phyloP scores from a whole-genome alignment of 1,140 invertebrate genomes.

The Chironomus tepperi region DNA sequence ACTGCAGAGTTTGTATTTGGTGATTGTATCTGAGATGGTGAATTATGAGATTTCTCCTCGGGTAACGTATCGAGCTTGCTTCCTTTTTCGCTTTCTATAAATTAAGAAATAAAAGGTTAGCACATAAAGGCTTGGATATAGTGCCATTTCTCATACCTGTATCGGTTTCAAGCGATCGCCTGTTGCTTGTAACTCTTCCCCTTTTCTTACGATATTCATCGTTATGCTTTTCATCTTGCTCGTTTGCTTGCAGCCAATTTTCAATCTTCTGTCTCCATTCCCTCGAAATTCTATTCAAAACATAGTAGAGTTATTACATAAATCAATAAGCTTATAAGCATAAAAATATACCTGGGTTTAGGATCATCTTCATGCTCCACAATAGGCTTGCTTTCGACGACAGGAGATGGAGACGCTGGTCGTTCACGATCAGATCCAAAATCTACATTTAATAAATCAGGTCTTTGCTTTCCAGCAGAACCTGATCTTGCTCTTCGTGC shows the following conservation, averaged over 20 bases:
- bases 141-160: slow-evolving; percentile 47
- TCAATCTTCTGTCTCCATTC: slow-evolving; percentile 84
- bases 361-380: slow-evolving; percentile 34
- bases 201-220: slow-evolving; percentile 54
- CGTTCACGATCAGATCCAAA: slow-evolving; percentile 60
- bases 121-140: too few species aligned
- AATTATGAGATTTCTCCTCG: slow-evolving; percentile 46
- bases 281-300: slow-evolving; percentile 42
- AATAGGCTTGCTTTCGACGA: slow-evolving; percentile 45
- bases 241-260: slow-evolving; percentile 80
- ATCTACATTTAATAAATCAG: slow-evolving; percentile 60
- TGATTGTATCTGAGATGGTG: slow-evolving; percentile 27
- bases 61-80: slow-evolving; percentile 57
- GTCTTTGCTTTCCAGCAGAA: slow-evolving; percentile 54
- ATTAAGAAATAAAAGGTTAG: background rate
- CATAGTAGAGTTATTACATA: background rate
- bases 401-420: slow-evolving; percentile 59
- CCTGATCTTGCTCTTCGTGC: slow-evolving; percentile 62
- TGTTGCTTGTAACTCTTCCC: slow-evolving; percentile 53
- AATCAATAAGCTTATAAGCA: too few species aligned
- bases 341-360: slow-evolving; percentile 39
- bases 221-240: slow-evolving; percentile 66
- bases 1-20: slow-evolving; percentile 18
- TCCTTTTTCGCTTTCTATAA: slow-evolving; percentile 61
- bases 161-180: slow-evolving; percentile 70